A percentile compares a stretch with the other conserved stretches of the same genome.
These are phyloP conservation scores for Taeniopygia guttata DNA, from an alignment of 2,797 vertebrate genomes.

Conservation along the genomic window DNA sequence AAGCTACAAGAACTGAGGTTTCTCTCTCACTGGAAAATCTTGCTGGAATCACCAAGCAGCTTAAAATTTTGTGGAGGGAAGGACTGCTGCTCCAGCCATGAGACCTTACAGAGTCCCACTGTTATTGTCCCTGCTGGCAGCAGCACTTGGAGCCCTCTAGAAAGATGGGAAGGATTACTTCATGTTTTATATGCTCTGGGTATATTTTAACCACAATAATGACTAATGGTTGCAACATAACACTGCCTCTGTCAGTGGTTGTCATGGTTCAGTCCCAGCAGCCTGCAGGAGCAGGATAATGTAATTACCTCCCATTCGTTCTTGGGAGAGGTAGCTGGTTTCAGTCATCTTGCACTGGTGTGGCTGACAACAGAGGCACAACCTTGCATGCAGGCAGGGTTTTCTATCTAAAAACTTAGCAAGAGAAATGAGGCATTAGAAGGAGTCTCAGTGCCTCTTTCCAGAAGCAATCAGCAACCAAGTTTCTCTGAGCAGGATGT, in stretches of 20 bases:
- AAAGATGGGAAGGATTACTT: not conserved
- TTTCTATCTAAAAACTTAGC: not conserved
- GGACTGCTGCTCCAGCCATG: not conserved
- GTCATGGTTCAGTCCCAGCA: not conserved
- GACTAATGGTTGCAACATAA: not conserved
- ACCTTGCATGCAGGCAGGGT: not conserved
- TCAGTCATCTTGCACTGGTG: not conserved
- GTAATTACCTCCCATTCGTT: not conserved
- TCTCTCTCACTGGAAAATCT: not conserved
- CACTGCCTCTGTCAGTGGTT: not conserved
- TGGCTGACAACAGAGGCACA: not conserved
- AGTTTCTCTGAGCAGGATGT: not conserved
- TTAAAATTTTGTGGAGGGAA: not conserved
- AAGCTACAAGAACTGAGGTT: not conserved
- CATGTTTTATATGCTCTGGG: not conserved
- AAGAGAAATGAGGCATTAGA: not conserved
- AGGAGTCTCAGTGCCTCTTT: not conserved
- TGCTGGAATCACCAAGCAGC: not conserved
- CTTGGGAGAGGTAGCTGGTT: not conserved
- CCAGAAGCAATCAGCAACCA: not conserved
- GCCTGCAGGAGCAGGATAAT: not conserved
- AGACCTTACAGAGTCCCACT: not conserved
- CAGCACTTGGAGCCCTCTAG: not conserved
- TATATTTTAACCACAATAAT: slow-evolving; percentile 31
- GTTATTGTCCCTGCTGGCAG: not conserved